Conservation (phyloP, 2,113 vertebrate genomes). For the Oriolus oriolus region DNA sequence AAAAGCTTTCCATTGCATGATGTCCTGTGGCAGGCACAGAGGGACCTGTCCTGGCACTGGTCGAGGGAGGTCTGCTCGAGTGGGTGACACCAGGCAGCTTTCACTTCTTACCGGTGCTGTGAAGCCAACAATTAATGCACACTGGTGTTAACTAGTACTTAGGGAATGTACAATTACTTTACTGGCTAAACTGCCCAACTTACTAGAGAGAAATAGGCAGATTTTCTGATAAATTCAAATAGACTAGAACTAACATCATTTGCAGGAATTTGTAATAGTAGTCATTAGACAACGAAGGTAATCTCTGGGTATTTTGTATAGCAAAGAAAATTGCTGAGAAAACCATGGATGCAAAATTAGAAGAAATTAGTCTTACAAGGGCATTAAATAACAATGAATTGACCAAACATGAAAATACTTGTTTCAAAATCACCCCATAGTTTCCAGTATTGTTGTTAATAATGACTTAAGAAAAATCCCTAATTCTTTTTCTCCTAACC, state of each 20-base stretch:
- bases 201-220: background rate
- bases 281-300: background rate
- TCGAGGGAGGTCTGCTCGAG: rapidly evolving
- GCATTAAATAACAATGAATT: background rate
- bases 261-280: background rate
- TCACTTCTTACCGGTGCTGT: background rate
- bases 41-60: background rate
- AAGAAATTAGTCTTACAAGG: background rate
- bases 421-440: background rate
- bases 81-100: background rate
- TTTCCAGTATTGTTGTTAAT: background rate
- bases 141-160: background rate
- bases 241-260: background rate
- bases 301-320: background rate
- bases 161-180: background rate
- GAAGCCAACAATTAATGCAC: background rate
- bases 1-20: rapidly evolving
- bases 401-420: background rate
- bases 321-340: background rate
- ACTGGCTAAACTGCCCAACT: background rate
- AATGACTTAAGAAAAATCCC: background rate
- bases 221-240: background rate
- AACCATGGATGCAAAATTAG: background rate
- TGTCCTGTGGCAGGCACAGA: background rate
- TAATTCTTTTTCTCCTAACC: too few species aligned